A percentile compares a stretch with the other conserved stretches of the same genome.
These are phyloP conservation scores for pig (Sus scrofa) DNA, from an alignment of 2,113 vertebrate species.

Conservation along the genomic window T2T-Sscrofa CM000820.6:278501-279000, in stretches of 20 bases:
- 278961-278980: background rate
- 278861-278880: background rate
- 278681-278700: background rate
- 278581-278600: background rate
- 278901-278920: background rate
- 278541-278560: background rate
- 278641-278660: background rate
- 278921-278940: background rate
- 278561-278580: background rate
- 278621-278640: background rate
- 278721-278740: background rate
- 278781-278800: background rate
- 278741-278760: background rate
- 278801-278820: background rate
- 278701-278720: background rate
- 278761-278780: background rate
- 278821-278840: background rate
- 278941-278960: background rate
- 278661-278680: background rate
- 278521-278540: conserved; percentile 27
- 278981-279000: background rate
- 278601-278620: background rate
- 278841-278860: background rate
- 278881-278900: background rate
- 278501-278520: background rate